Conservation (phyloP, 2,797 vertebrate genomes). For the Cuniculus paca region DNA sequence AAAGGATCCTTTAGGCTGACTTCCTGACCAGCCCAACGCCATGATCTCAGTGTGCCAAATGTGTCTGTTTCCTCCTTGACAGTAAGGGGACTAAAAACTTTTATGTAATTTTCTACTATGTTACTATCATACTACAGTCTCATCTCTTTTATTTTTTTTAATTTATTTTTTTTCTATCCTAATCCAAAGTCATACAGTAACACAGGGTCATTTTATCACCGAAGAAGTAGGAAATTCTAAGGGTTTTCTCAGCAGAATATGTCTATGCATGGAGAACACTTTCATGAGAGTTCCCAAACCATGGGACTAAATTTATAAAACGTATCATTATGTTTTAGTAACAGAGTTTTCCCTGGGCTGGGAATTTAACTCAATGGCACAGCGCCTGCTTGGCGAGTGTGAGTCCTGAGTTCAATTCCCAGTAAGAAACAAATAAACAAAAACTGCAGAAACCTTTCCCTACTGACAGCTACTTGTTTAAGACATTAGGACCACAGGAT, state of each 20-base stretch:
- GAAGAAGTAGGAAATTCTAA: slow-evolving; percentile 46
- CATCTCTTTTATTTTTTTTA: no score
- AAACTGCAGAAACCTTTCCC: background rate
- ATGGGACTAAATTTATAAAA: background rate
- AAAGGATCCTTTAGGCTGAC: slow-evolving; percentile 44
- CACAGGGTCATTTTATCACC: background rate
- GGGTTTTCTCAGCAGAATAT: background rate
- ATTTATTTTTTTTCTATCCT: background rate
- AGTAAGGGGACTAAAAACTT: background rate
- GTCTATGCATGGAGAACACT: background rate
- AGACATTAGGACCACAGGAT: background rate
- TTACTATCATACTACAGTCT: background rate
- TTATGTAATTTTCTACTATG: slow-evolving; percentile 28
- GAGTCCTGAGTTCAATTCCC: no score
- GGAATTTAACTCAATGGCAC: no score
- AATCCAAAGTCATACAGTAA: background rate
- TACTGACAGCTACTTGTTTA: background rate
- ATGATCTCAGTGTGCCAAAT: slow-evolving; percentile 46
- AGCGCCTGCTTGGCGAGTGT: no score
- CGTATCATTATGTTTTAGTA: slow-evolving; percentile 2
- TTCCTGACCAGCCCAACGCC: background rate
- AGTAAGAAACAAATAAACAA: no score
- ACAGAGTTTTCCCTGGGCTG: no score
- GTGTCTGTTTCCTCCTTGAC: slow-evolving; percentile 36
- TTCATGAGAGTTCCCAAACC: background rate